These are phyloP conservation scores for Typhlichthys eigenmanni DNA, from an alignment of 2,797 vertebrate genomes.

Conservation along the genomic window DNA sequence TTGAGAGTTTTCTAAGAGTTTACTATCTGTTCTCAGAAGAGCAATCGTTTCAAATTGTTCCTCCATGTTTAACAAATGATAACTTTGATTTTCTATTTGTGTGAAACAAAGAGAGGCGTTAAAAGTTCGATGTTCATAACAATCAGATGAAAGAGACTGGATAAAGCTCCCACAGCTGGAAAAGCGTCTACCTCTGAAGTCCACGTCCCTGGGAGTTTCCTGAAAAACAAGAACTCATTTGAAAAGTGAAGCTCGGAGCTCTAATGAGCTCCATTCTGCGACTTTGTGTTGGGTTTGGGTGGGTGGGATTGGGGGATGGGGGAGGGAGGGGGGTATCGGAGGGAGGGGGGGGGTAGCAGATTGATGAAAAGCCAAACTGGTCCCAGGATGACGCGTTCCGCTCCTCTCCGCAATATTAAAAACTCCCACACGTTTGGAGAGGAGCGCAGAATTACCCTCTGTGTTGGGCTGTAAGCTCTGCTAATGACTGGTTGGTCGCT, in stretches of 20 bases:
- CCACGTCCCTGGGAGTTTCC: slow-evolving; percentile 57
- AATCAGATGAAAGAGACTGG: slow-evolving; percentile 50
- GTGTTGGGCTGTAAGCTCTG: slow-evolving; percentile 52
- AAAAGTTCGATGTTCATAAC: slow-evolving; percentile 39
- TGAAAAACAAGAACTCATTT: slow-evolving; percentile 43
- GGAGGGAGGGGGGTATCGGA: slow-evolving; percentile 27
- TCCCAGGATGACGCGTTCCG: slow-evolving; percentile 68
- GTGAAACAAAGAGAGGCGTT: slow-evolving; percentile 10
- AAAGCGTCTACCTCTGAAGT: slow-evolving; percentile 60
- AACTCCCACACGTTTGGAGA: slow-evolving; percentile 78
- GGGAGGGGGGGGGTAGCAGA: slow-evolving; percentile 52
- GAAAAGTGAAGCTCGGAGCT: slow-evolving; percentile 39
- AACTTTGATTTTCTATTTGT: slow-evolving; percentile 47
- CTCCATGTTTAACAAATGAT: slow-evolving; percentile 15
- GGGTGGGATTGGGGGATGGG: slow-evolving; percentile 25
- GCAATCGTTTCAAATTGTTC: slow-evolving; percentile 6
- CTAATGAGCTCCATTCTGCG: slow-evolving; percentile 59
- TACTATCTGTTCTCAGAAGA: too few relatives aligned
- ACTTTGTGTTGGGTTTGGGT: slow-evolving; percentile 52
- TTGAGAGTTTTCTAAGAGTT: too few relatives aligned
- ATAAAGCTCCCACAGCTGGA: slow-evolving; percentile 64
- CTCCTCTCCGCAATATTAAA: slow-evolving; percentile 78
- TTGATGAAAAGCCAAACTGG: slow-evolving; percentile 79
- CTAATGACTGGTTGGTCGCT: slow-evolving; percentile 72
- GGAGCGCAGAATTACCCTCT: slow-evolving; percentile 71